These are phyloP conservation scores for Tragelaphus eurycerus DNA, from an alignment of 2,797 vertebrate species.

Conservation along the genomic window DNA sequence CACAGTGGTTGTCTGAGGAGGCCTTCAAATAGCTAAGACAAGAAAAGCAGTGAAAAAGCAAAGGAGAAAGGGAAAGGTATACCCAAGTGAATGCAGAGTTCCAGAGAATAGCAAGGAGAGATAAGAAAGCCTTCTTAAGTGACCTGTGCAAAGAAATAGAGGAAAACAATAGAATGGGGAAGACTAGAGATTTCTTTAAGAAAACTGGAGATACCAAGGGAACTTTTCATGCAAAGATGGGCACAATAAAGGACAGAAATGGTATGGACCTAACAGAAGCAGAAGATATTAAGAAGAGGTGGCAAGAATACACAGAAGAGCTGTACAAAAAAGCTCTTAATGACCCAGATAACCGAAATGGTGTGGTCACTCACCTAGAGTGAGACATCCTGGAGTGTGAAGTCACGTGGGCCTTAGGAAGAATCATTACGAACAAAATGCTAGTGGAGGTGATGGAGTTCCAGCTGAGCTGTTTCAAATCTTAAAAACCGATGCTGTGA, in stretches of 20 bases:
- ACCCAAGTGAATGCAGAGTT: not conserved
- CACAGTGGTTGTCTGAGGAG: not conserved
- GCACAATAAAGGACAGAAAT: not conserved
- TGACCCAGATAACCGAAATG: not conserved
- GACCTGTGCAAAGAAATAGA: not conserved
- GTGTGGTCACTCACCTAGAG: not conserved
- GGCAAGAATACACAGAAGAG: not conserved
- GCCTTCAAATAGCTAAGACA: not conserved
- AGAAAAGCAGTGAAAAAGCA: not conserved
- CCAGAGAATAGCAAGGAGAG: not conserved
- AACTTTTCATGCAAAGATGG: not conserved
- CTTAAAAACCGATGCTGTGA: not conserved
- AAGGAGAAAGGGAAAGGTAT: not conserved
- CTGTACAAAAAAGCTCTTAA: not conserved
- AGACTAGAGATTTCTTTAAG: not conserved
- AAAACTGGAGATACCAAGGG: not conserved
- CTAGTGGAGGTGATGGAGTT: not conserved
- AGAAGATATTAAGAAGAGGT: not conserved
- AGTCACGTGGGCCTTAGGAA: not conserved
- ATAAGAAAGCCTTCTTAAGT: not conserved
- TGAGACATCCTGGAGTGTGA: not conserved
- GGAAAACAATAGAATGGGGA: not conserved
- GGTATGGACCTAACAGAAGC: not conserved
- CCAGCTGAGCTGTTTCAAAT: not conserved
- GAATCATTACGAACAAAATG: not conserved